Evolutionary conservation across 2,888 invertebrate species (phyloP), one percentile per base, ranked within the genome.

Genomic region (Drosophila mimica): DNA sequence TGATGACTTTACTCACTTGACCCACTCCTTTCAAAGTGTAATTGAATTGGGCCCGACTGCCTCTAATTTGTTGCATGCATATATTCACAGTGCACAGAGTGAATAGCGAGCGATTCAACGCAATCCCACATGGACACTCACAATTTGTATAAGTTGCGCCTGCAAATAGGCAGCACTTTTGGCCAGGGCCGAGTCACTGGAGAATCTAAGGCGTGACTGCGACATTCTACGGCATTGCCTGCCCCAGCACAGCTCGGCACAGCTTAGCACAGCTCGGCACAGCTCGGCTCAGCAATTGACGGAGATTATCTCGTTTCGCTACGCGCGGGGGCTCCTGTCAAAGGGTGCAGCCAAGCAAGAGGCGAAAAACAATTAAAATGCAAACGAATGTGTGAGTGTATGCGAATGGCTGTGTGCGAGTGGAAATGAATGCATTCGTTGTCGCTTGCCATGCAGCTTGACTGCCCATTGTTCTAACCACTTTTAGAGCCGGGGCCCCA

Each of bases 311-410:
- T 87, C 66, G 71, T 72, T 70, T 66, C 64, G 65, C 49, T 54
- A 20, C 46, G 4, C 25, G 46, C 46, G 46, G 46, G 15, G 15
- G 70, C 65, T 54, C 33, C 53, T 53, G 74, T 66, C 71, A 88
- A 85, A 79, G 82, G 79, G 62, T 59, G 67, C 88, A 82, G 81
- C 72, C 81, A 73, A 77, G 74, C 74, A 88, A 76, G 74, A 71
- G 74, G 81, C 79, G 72, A 83, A 76, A 81, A 83, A 89, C 89
- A 89, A 87, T 87, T 85, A 86, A 70, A 63, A n/a, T 40, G 56
- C 38, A 1, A 61, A 28, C 49, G 68, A 46, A 46, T 15, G 25
- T 46, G 7, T 46, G 46, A 46, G 25, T 65, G 61, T 52, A 48
- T 52, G 51, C 51, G 25, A 36, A 49, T 36, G 54, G 25, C 36